Base-by-base conservation (phyloP, 2,888 invertebrate species). In the Pollenia labialis region DNA sequence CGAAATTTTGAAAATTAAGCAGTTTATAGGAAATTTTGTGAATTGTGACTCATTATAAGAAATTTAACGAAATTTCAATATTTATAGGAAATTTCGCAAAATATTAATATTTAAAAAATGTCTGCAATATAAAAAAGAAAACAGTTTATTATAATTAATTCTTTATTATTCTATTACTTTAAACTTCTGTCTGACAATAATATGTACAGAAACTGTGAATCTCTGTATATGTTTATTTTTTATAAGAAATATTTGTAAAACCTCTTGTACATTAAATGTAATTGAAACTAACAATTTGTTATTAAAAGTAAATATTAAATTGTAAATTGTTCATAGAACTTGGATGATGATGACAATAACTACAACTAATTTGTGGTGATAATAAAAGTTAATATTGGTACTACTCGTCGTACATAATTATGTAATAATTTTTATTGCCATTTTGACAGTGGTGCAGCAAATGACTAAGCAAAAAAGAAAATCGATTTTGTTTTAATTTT, bases 351-450 rank as follows among this genome's bases (percentile, higher is more conserved):
- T 69, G 77, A 81, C 83, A 87, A 77, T 81, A 83, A 76, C 66
- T 81, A 91, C 92, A 92, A 91, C 92, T 92, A 91, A 92, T 92
- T 92, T 92, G 91, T 90, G 91, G 92, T 90, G 90, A 91, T 91
- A 91, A 91, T 91, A 91, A 91, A 91, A 92, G 90, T 92, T 91
- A 91, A 91, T 91, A 90, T 90, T 91, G 89, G 89, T 90, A 46
- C 66, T 79, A 14, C 42, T 52, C 50, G 0, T 66, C 58, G 44
- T 40, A 32, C 14, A 52, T 60, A 56, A 56, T 62, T 71, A 40
- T 44, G 18, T 52, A 44, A 81, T 81, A 42, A 48, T 75, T 83
- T 64, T 40, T 46, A 56, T 69, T 23, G 32, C 44, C 56, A 62
- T 42, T 48, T 50, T 46, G 1, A 83, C 82, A 77, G 76, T 76